Base-by-base conservation (phyloP, 1,140 invertebrate species). In the Dendroctonus valens region DNA sequence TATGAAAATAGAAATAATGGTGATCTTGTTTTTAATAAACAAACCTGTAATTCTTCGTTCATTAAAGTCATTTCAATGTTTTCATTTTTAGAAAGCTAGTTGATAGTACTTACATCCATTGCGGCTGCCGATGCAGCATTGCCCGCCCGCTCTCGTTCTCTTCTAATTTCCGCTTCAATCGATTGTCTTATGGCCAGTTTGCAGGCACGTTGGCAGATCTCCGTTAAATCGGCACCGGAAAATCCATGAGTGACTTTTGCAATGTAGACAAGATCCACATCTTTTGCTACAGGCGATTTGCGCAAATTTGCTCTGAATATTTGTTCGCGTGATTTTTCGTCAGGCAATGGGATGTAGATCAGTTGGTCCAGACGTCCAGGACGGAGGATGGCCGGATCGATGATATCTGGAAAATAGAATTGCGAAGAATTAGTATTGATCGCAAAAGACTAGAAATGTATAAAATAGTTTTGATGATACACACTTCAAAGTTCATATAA, bases 151-250 rank as follows among this genome's bases (percentile, higher is more conserved):
- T 96, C 93, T 70, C 89, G 89, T 81, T 98, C 96, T 60, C 89
- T 85, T 38, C 87, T 83, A 72, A 99, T 96, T 81, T 99, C 97
- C 0, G 88, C 86, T 82, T 99, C 97, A 78, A 99, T 99, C 64
- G 91, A 92, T 81, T 99, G 94, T 63, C 98, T 87, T 82, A 99
- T 99, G 67, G 97, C 98, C 69, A 99, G 83, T 82, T 99, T 99
- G 81, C 97, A 99, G 15, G 98, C 98, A 69, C 98, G 87, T 81
- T 99, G 98, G 81, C 98, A 99, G 75, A 99, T 97, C 85, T 99
- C 98, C 46, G 97, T 99, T 74, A 99, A 83, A 83, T 99, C 98
- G 68, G 98, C 98, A 73, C 98, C 98, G 67, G 95, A 98, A 83
- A 98, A 99, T 40, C 98, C 98, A 73, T 94, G 89, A 48, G 95